These are phyloP conservation scores for Zophobas atratus DNA, from an alignment of 1,140 invertebrate species.

Conservation along the genomic window DNA sequence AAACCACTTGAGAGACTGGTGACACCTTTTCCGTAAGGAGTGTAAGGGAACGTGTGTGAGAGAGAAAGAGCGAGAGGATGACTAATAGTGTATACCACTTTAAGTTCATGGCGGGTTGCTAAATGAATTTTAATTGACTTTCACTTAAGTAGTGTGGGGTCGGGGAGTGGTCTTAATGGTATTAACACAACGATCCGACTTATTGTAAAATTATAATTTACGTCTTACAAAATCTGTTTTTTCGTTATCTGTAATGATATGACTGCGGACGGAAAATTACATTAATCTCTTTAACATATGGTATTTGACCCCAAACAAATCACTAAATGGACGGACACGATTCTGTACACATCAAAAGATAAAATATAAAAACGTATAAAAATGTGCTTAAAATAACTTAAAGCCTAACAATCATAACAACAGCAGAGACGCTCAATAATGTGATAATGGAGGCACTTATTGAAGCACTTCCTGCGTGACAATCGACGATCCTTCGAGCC, in stretches of 20 bases:
- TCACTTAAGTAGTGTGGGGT: conserved; percentile 40
- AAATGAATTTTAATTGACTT: conserved; percentile 47
- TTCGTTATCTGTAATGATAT: conserved; percentile 19
- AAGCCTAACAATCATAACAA: conserved; percentile 40
- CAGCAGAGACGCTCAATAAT: conserved; percentile 29
- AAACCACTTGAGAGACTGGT: conserved; percentile 30
- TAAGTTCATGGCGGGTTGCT: conserved; percentile 16
- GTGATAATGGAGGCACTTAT: conserved; percentile 44
- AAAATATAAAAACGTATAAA: conserved; percentile 5
- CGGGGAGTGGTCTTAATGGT: conserved; percentile 2
- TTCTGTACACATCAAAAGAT: conserved; percentile 16
- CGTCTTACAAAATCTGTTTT: neutral
- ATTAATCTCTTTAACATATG: conserved; percentile 6
- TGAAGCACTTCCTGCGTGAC: conserved; percentile 72
- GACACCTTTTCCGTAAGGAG: conserved; percentile 37
- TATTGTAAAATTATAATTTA: conserved; percentile 9
- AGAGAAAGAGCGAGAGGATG: conserved; percentile 41
- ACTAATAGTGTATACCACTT: conserved; percentile 50
- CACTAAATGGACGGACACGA: conserved; percentile 1
- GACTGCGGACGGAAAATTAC: conserved; percentile 17
- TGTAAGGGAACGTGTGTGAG: conserved; percentile 36
- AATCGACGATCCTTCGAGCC: conserved; percentile 84
- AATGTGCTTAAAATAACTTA: conserved; percentile 15
- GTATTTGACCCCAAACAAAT: neutral
- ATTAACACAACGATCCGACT: neutral